phyloP scores from a whole-genome alignment of 2,113 vertebrate genomes.

The Dicrurus megarhynchus region DNA sequence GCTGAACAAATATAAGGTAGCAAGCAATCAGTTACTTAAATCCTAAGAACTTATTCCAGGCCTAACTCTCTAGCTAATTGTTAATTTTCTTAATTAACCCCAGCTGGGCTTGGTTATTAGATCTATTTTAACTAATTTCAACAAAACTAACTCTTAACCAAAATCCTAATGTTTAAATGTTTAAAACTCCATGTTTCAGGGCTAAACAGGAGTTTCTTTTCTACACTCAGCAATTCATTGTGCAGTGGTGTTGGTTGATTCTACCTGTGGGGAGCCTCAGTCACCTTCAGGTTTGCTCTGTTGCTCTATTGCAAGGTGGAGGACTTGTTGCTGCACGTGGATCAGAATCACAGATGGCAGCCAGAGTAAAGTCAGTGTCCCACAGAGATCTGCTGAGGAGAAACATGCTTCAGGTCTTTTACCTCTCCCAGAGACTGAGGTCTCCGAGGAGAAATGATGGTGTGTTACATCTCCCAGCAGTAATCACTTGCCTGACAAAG shows the following conservation, averaged over 20 bases:
- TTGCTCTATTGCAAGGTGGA: neutral
- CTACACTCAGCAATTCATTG: fast-evolving
- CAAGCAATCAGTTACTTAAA: no score
- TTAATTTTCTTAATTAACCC: no score
- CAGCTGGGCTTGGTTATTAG: no score
- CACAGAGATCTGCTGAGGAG: neutral
- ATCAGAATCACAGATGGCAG: neutral
- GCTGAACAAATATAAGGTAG: no score
- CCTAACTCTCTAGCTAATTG: no score
- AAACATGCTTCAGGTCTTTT: neutral
- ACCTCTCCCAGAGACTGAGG: fast-evolving
- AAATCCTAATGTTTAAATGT: no score
- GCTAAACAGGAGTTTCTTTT: neutral
- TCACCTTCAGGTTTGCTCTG: neutral
- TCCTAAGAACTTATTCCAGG: no score
- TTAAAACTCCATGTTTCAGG: no score
- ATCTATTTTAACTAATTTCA: no score
- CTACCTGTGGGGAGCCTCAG: neutral
- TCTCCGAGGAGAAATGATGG: neutral
- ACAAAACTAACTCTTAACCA: no score
- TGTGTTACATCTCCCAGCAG: neutral
- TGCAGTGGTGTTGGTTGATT: neutral
- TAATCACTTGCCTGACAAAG: neutral
- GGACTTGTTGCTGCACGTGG: neutral
- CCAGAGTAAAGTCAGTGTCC: neutral